These are phyloP conservation scores for Helobdella robusta DNA, from an alignment of 2,888 invertebrate species.

Conservation along the genomic window DNA sequence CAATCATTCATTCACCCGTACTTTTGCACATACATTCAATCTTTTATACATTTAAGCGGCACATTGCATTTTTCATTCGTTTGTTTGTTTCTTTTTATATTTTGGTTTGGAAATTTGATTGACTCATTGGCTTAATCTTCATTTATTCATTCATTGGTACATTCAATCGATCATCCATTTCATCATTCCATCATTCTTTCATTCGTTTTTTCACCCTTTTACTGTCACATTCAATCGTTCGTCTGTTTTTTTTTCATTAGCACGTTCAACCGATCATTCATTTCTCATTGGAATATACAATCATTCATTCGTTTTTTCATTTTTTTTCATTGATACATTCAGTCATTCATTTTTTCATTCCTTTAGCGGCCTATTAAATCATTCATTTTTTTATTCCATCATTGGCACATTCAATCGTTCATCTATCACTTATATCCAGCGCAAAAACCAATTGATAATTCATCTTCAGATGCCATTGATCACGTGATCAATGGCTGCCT, in stretches of 20 bases:
- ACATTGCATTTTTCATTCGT: too few relatives aligned
- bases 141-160: neutral
- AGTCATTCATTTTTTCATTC: neutral
- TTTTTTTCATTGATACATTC: neutral
- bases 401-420: neutral
- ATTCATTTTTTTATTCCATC: neutral
- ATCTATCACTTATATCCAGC: too few relatives aligned
- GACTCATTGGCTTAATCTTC: too few relatives aligned
- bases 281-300: too few relatives aligned
- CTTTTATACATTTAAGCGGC: too few relatives aligned
- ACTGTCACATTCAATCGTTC: slow-evolving; percentile 8
- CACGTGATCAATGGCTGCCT: too few relatives aligned
- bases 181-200: slow-evolving; percentile 1
- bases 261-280: neutral
- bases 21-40: neutral
- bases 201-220: neutral
- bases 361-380: neutral
- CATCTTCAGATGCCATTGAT: too few relatives aligned
- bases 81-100: too few relatives aligned
- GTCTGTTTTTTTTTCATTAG: too few relatives aligned
- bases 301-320: neutral
- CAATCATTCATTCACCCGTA: neutral
- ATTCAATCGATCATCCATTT: neutral
- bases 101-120: too few relatives aligned
- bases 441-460: neutral